Base-by-base conservation (phyloP, 2,888 invertebrate species). In the Hartigia nigra region DNA sequence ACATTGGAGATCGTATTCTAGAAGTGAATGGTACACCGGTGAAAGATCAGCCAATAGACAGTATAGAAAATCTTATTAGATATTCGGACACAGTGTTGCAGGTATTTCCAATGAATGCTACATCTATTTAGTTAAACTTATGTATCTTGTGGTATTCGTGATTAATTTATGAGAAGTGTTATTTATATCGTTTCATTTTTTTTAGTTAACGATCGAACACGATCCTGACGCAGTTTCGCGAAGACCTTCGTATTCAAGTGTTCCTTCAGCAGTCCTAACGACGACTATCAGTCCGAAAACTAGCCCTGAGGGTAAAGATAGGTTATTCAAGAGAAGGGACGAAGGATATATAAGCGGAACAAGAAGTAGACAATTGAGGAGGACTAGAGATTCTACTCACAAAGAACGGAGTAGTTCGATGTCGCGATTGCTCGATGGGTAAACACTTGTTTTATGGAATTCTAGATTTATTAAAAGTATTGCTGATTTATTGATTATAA, bases 21-120 rank as follows among this genome's bases (percentile, higher is more conserved):
- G 98, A 98, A 93, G 97, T 98, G 76, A 98, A 98, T 93, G 98
- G 98, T 3, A 95, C 96, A 0, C 96, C 97, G 1, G 96, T 98
- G 0, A 95, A 94, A 88, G 96, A 96, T 88, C 95, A 95, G 77
- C 95, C 96, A 0, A 93, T 97, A 75, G 95, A 96, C 82, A 97
- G 95, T 84, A 95, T 96, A 78, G 96, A 97, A 90, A 94, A 95
- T 89, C 93, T 96, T 55, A 94, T 97, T 79, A 93, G 94, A 80
- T 94, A 95, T 87, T 95, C 96, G 0, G 95, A 96, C 86, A 94
- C 95, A 78, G 94, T 95, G 80, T 91, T 97, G 80, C 96, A 98
- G 94, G 96, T 96, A 91, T 87, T 70, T 74, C 31, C 12, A 31
- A 14, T 70, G 55, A 32, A n/a, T 55, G 2, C 0, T 9, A 23